Evolutionary conservation across 1,140 invertebrate genomes (phyloP).

Genomic region (Spodoptera litura): DNA sequence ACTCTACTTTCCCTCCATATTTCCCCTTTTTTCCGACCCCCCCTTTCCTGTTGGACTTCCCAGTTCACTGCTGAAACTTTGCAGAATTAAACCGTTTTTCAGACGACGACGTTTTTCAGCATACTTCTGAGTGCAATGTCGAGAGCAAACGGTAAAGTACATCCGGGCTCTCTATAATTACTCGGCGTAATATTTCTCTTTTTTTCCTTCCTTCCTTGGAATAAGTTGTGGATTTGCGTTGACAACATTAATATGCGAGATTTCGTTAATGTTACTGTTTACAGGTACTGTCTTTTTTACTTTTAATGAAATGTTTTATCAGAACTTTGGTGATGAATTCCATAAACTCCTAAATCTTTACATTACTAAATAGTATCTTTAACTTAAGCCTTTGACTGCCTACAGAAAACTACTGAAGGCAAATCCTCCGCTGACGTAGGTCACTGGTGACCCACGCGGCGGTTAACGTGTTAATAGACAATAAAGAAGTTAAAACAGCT

Average conservation of each 20-base stretch:
- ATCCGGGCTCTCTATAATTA: slow-evolving; percentile 20
- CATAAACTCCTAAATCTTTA: too few relatives aligned
- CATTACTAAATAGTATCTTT: too few relatives aligned
- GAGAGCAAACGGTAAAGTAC: slow-evolving; percentile 31
- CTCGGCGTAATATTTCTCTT: slow-evolving; percentile 10
- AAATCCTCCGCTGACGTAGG: too few relatives aligned
- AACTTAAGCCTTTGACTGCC: too few relatives aligned
- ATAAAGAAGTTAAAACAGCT: too few relatives aligned
- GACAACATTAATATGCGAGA: neutral
- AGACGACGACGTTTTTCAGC: slow-evolving; percentile 36
- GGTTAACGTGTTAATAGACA: too few relatives aligned
- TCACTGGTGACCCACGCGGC: too few relatives aligned
- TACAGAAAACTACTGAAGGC: too few relatives aligned
- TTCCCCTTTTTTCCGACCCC: slow-evolving; percentile 46
- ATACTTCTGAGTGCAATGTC: slow-evolving; percentile 23
- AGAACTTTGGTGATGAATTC: too few relatives aligned
- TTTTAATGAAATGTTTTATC: too few relatives aligned
- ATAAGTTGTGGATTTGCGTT: neutral
- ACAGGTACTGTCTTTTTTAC: too few relatives aligned
- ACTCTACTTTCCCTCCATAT: slow-evolving; percentile 48
- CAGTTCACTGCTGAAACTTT: slow-evolving; percentile 37
- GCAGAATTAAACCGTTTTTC: slow-evolving; percentile 52
- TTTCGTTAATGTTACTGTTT: neutral
- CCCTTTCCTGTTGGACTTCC: slow-evolving; percentile 45
- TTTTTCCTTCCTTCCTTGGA: too few relatives aligned